phyloP scores from a whole-genome alignment of 2,113 vertebrate species.

The Mesitornis unicolor region DNA sequence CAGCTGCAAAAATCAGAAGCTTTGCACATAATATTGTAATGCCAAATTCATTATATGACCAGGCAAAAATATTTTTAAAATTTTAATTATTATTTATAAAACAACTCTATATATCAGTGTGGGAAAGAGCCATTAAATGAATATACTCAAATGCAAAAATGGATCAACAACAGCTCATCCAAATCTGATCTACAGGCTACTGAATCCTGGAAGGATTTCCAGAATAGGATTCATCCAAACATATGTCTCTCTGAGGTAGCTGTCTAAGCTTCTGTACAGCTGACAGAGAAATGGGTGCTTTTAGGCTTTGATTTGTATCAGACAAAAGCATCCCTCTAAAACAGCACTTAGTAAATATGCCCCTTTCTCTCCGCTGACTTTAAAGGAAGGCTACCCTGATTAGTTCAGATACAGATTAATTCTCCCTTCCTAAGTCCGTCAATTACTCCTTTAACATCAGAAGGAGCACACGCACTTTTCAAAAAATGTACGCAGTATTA shows the following conservation, averaged over 20 bases:
- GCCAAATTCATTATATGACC: background rate
- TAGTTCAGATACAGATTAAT: background rate
- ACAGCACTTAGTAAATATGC: background rate
- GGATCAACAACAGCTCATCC: background rate
- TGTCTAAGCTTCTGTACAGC: background rate
- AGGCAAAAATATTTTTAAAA: background rate
- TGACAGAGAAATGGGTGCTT: background rate
- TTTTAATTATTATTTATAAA: background rate
- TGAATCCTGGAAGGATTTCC: background rate
- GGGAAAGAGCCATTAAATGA: background rate
- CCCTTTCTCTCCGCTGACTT: background rate
- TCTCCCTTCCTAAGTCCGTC: background rate
- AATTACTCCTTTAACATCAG: background rate
- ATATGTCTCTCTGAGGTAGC: background rate
- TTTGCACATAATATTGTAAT: background rate
- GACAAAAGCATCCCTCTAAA: background rate
- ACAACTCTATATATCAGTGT: background rate
- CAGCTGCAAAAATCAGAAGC: background rate
- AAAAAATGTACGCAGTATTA: background rate
- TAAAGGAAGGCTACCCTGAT: background rate
- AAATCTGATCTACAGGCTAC: background rate
- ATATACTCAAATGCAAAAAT: background rate
- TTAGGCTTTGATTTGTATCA: background rate
- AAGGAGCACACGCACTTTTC: rapidly evolving
- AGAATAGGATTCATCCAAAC: background rate